Evolutionary conservation across 2,113 vertebrate species (phyloP), one percentile per base, ranked within the genome.

Genomic region (Laterallus jamaicensis): DNA sequence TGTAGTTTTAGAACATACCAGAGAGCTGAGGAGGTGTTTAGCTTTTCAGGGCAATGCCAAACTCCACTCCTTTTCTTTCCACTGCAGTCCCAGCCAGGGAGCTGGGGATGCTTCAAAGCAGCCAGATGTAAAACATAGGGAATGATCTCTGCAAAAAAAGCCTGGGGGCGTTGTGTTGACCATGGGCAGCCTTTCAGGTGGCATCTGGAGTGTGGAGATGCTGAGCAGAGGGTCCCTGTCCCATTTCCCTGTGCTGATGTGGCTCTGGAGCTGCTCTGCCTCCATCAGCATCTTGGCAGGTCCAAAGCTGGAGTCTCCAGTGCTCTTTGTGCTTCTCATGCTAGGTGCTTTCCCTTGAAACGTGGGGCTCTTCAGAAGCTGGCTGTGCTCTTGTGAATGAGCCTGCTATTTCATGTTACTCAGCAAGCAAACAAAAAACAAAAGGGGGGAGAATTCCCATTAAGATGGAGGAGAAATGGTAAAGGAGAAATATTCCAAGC

Each of bases 1-100:
- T 90, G 91, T 91, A 92, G 88, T 91, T 96, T 55, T 97, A 90
- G 75, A 91, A 95, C 26, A 77, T 95, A 79, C 32, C 90, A 87
- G 88, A 92, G 93, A 96, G 83, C 35, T 92, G 91, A 60, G 95
- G 22, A 89, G 96, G 95, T 54, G 54, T 86, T 85, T 47, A 62
- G 54, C 32, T 76, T 58, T 54, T 15, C 37, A 60, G 21, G 5
- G 15, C n/a, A 10, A 39, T 16, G 40, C n/a, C 62, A 63, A 68
- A 13, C 9, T 31, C 18, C 10, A 1, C 14, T 86, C 39, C 52
- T 82, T 52, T 42, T 15, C 87, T 42, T 26, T 56, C 39, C 39
- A 4, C 24, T 37, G 39, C 35, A 24, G 18, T 32, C 49, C 58
- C 44, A 40, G 15, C 21, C 3, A 17, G 56, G 14, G 49, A 75